Percentiles rank a stretch among this genome's conserved stretches.
Conservation (phyloP, 2,797 vertebrate genomes). For the Sternarchorhynchus goeldii region DNA sequence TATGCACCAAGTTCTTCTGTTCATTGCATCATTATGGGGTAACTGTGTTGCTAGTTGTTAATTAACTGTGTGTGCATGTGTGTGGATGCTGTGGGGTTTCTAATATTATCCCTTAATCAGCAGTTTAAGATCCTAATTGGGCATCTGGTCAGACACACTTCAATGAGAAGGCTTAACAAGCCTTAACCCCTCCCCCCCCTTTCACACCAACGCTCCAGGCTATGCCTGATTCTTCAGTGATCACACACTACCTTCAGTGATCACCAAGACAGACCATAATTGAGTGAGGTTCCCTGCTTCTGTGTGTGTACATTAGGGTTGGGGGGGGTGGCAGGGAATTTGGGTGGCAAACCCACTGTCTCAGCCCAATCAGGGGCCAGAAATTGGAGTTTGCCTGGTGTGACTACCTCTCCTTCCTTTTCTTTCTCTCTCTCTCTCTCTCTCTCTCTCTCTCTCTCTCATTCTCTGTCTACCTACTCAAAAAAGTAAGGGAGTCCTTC, state of each 20-base stretch:
- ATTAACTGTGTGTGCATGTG: conserved; percentile 22
- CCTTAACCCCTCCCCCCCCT: background rate
- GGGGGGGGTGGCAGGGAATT: conserved; percentile 4
- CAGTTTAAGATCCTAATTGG: conserved; percentile 71
- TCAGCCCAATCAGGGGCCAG: conserved; percentile 31
- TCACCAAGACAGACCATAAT: conserved; percentile 47
- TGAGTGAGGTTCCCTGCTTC: conserved; percentile 25
- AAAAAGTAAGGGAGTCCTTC: too few relatives aligned
- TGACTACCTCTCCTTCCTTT: background rate
- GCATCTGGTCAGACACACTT: conserved; percentile 55
- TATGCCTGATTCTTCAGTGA: conserved; percentile 34
- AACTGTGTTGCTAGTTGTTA: conserved; percentile 27
- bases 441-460: background rate
- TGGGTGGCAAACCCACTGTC: conserved; percentile 8
- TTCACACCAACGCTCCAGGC: background rate
- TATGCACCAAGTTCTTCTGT: background rate
- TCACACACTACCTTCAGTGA: conserved; percentile 40
- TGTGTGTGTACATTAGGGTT: conserved; percentile 13
- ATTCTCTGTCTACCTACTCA: background rate
- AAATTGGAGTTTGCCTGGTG: conserved; percentile 1
- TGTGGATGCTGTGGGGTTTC: conserved; percentile 54
- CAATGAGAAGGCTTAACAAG: conserved; percentile 25
- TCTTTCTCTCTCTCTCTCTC: background rate
- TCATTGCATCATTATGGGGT: conserved; percentile 3
- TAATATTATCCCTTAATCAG: conserved; percentile 69